phyloP scores from a whole-genome alignment of 2,797 vertebrate species.

The Siniperca undulata region DNA sequence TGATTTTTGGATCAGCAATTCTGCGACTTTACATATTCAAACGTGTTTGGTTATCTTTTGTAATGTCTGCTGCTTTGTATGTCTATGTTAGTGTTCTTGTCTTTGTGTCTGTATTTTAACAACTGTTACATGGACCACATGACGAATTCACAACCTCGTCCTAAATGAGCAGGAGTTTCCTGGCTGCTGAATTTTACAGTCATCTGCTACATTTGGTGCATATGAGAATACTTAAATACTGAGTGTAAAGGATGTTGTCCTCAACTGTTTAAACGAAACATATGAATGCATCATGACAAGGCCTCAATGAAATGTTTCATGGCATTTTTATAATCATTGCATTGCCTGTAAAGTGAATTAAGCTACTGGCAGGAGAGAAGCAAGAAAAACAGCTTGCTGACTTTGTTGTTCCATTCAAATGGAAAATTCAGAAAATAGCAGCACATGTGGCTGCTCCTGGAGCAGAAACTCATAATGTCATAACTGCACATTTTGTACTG shows the following conservation, averaged over 20 bases:
- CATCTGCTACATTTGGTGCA: background rate
- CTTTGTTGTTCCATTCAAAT: constrained; percentile 8
- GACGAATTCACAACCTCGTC: background rate
- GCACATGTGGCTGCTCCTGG: background rate
- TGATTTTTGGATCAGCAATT: background rate
- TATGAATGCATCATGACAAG: background rate
- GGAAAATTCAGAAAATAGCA: constrained; percentile 27
- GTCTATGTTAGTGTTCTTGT: background rate
- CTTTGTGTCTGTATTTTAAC: background rate
- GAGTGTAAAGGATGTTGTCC: background rate
- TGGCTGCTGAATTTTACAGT: background rate
- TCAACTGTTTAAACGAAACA: background rate
- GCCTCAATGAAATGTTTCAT: background rate
- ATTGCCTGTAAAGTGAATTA: background rate
- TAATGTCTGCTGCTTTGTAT: background rate
- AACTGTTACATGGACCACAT: background rate
- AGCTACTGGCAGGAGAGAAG: background rate
- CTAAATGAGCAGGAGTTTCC: no score
- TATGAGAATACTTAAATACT: background rate
- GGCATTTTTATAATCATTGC: constrained; percentile 1
- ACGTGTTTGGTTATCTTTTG: background rate
- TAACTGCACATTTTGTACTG: background rate
- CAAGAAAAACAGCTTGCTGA: background rate
- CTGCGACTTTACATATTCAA: background rate
- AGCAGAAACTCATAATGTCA: background rate